Evolutionary conservation across 2,113 vertebrate genomes (phyloP).

Genomic region (Strigops habroptila): DNA sequence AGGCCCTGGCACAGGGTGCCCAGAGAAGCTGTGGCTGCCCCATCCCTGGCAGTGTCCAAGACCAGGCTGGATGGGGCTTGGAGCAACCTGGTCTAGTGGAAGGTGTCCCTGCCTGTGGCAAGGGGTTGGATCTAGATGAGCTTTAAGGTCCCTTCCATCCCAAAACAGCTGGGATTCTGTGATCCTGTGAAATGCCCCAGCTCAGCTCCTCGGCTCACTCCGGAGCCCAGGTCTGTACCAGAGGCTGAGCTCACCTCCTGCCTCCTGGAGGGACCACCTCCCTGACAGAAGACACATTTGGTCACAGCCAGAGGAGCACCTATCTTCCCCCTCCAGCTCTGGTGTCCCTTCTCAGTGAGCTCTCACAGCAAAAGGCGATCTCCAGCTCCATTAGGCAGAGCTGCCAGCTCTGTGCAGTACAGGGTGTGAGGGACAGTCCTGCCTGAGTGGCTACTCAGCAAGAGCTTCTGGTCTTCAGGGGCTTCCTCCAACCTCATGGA

Average conservation of each 20-base stretch:
- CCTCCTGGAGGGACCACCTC: neutral
- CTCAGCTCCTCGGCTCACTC: rapidly evolving
- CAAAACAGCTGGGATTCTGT: rapidly evolving
- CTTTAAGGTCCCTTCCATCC: neutral
- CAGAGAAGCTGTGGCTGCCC: no score
- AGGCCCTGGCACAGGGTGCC: no score
- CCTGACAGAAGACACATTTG: rapidly evolving
- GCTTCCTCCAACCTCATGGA: neutral
- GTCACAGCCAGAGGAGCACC: neutral
- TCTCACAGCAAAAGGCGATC: neutral
- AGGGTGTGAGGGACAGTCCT: neutral
- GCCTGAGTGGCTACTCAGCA: neutral
- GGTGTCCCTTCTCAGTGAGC: no score
- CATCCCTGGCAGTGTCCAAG: no score
- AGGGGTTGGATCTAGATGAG: neutral
- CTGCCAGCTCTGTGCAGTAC: rapidly evolving
- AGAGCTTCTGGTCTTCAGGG: neutral
- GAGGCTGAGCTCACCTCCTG: neutral
- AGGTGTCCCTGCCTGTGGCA: no score
- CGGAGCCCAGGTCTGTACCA: rapidly evolving
- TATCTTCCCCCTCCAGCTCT: neutral
- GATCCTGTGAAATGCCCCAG: neutral
- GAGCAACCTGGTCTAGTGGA: no score
- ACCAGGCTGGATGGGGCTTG: no score
- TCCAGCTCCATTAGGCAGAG: neutral